phyloP scores from a whole-genome alignment of 2,888 invertebrate species.

The Monoplex corrugatus region DNA sequence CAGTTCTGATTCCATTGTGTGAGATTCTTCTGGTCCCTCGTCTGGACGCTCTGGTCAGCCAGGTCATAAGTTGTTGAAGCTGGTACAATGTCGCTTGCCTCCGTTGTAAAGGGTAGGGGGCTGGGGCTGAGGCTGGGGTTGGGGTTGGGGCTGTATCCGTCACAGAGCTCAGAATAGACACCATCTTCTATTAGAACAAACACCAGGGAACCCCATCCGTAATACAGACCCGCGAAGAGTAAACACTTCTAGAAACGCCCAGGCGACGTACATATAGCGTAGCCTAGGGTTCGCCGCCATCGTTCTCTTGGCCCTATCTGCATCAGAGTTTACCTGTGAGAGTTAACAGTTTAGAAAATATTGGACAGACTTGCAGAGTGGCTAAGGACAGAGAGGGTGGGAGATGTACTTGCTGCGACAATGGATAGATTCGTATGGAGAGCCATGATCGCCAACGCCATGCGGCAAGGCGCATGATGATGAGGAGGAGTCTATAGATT shows the following conservation, averaged over 20 bases:
- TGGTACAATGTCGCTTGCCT: neutral
- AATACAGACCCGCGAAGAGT: constrained; percentile 67
- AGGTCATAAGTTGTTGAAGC: too few species aligned
- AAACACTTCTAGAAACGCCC: constrained; percentile 71
- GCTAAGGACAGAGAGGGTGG: too few species aligned
- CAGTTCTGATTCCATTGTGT: constrained; percentile 49
- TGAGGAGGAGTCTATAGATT: too few species aligned
- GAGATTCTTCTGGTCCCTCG: neutral
- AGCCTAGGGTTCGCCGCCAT: constrained; percentile 48
- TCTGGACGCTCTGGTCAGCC: too few species aligned
- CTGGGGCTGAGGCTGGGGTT: neutral
- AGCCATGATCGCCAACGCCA: too few species aligned
- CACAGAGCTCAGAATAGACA: constrained; percentile 25
- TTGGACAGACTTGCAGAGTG: too few species aligned
- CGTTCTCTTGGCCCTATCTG: too few species aligned
- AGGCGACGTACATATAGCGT: constrained; percentile 58
- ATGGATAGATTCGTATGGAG: too few species aligned
- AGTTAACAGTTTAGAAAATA: too few species aligned
- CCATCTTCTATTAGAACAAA: constrained; percentile 69
- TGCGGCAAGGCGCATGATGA: too few species aligned
- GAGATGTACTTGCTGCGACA: too few species aligned
- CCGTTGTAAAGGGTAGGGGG: neutral
- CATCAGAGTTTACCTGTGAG: too few species aligned
- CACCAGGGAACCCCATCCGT: constrained; percentile 71
- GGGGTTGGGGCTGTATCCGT: neutral